A percentile compares a stretch with the other conserved stretches of the same genome.
These are phyloP conservation scores for Holcopasites calliopsidis DNA, from an alignment of 1,140 invertebrate species.

Conservation along the genomic window DNA sequence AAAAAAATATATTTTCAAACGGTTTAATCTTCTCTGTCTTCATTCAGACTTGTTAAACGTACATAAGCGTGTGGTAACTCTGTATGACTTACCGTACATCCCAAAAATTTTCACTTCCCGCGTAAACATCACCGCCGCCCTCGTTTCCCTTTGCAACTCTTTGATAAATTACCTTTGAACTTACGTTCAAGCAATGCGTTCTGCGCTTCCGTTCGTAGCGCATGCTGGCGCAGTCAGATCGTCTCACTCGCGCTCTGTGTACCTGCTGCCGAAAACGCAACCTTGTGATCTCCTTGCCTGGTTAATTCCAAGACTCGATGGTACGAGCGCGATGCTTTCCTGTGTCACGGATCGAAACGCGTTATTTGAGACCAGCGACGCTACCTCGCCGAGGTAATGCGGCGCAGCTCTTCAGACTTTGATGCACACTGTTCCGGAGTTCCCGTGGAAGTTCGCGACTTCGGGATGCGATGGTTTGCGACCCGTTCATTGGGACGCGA, in stretches of 20 bases:
- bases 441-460: constrained; percentile 12
- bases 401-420: constrained; percentile 1
- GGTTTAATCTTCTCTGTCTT: no score
- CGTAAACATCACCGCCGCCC: not conserved
- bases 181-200: not conserved
- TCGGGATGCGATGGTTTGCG: not conserved
- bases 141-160: not conserved
- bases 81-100: no score
- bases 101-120: not conserved
- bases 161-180: not conserved
- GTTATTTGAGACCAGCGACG: not conserved
- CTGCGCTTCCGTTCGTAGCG: not conserved
- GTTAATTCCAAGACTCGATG: not conserved
- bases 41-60: no score
- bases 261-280: not conserved
- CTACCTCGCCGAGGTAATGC: no score
- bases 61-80: no score
- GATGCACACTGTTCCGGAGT: not conserved
- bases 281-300: constrained; percentile 1
- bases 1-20: no score
- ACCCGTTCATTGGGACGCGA: not conserved
- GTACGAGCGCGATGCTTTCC: not conserved
- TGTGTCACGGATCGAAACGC: not conserved
- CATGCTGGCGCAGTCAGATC: not conserved
- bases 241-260: not conserved